phyloP scores from a whole-genome alignment of 1,140 invertebrate species.

The Sitobion miscanthi region DNA sequence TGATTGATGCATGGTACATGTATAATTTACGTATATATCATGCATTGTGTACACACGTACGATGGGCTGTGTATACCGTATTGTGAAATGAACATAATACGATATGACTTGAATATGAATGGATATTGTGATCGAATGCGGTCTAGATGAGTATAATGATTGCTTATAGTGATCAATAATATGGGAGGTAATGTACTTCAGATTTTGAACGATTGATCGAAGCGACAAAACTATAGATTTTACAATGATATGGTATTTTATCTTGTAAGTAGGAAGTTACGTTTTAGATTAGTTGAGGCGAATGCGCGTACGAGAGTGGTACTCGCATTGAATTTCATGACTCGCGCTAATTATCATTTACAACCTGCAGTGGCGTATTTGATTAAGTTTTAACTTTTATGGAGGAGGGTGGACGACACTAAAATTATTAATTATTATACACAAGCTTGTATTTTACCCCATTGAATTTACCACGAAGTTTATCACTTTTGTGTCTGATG shows the following conservation, averaged over 20 bases:
- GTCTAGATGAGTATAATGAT: constrained; percentile 16
- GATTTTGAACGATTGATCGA: background rate
- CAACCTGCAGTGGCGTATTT: too few species aligned
- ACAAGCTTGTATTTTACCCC: too few species aligned
- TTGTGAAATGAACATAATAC: background rate
- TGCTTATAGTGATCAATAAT: background rate
- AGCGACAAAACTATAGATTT: background rate
- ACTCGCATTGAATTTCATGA: too few species aligned
- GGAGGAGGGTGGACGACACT: too few species aligned
- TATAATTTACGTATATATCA: background rate
- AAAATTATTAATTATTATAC: too few species aligned
- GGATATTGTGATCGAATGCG: background rate
- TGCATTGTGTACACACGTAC: background rate
- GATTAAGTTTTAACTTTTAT: too few species aligned
- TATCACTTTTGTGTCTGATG: too few species aligned
- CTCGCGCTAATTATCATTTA: too few species aligned
- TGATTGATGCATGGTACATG: constrained; percentile 23
- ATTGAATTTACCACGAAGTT: too few species aligned
- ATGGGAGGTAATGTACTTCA: background rate
- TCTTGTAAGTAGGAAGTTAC: background rate
- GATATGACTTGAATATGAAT: background rate
- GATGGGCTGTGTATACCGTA: background rate
- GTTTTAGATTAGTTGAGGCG: background rate
- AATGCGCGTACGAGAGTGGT: too few species aligned
- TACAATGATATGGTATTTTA: background rate